Percentiles rank a stretch among this genome's conserved stretches.
Evolutionary conservation across 2,888 invertebrate genomes (phyloP).

Genomic region (Ormyrus pomaceus): DNA sequence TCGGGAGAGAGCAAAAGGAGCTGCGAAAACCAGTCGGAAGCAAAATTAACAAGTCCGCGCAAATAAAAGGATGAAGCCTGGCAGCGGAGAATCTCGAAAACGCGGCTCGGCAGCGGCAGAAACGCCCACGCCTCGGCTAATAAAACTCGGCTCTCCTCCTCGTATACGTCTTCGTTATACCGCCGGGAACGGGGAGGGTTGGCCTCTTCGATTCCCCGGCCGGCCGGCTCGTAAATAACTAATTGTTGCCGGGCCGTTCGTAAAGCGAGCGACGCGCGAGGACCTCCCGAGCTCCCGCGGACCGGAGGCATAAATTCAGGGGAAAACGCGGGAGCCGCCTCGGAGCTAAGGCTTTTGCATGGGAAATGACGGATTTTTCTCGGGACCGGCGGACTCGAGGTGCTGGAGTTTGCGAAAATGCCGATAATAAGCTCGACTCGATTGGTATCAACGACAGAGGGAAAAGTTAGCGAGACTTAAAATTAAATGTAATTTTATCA

Average conservation of each 20-base stretch:
- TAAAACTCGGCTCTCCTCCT: slow-evolving; percentile 11
- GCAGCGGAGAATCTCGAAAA: background rate
- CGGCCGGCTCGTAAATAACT: slow-evolving; percentile 63
- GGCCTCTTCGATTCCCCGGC: too few relatives aligned
- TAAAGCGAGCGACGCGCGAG: slow-evolving; percentile 59
- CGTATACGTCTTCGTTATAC: slow-evolving; percentile 23
- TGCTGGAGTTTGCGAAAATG: slow-evolving; percentile 11
- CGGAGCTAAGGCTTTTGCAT: background rate
- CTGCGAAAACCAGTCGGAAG: too few relatives aligned
- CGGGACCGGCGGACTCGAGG: slow-evolving; percentile 12
- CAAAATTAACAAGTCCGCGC: background rate
- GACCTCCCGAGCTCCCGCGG: slow-evolving; percentile 64
- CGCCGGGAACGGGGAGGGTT: background rate
- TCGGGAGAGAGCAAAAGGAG: too few relatives aligned
- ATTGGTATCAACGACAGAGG: background rate
- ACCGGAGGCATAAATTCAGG: slow-evolving; percentile 66
- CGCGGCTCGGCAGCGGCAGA: background rate
- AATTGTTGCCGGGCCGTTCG: slow-evolving; percentile 61
- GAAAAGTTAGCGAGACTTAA: background rate
- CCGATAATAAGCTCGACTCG: background rate
- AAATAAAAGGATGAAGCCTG: background rate
- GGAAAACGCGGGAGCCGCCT: slow-evolving; percentile 47
- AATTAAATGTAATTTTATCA: too few relatives aligned
- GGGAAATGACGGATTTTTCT: too few relatives aligned
- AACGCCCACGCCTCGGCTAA: slow-evolving; percentile 1